Base-by-base conservation (phyloP, 1,140 invertebrate genomes). In the Melanaphis sacchari region DNA sequence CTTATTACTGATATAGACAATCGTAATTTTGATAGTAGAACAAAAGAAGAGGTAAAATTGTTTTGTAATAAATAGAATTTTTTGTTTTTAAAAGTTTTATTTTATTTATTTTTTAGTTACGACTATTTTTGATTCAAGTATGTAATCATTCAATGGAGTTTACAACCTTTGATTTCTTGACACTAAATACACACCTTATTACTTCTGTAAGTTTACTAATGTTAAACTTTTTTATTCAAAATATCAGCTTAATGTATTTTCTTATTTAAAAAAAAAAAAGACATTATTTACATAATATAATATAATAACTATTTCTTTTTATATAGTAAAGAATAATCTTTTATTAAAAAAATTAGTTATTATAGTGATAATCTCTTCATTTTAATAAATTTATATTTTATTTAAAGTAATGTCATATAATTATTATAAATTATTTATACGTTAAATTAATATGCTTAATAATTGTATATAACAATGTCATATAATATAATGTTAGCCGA, bases 1-100 rank as follows among this genome's bases (percentile, higher is more conserved):
- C 31, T 91, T n/a, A 36, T 91, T 31, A 76, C 46, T n/a, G 46
- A 91, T 43, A 66, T 66, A 18, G 2, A 66, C 24, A 40, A 52
- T 31, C 52, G 46, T 18, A 18, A 76, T 76, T 41, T 91, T 31
- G 90, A 91, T 76, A 43, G 24, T 9, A 91, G 66, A 21, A 59
- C 38, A n/a, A 91, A 91, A 76, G 36, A 91, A 31, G 90, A 91
- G 52, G 90, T 91, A 90, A 40, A 6, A 82, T 24, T 82, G 2
- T 8, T n/a, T 22, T 82, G 36, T 82, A 82, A 82, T 82, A 40
- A 40, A 38, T 40, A 24, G 22, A 38, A 24, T 82, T 82, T 82
- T 76, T 82, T 82, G 5, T 38, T 82, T 8, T 2, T 82, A 82
- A 82, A 36, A 15, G 5, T 76, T 26, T 54, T 54, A 2, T 76